Evolutionary conservation across 2,797 vertebrate species (phyloP).

Genomic region (Hemitrygon akajei): DNA sequence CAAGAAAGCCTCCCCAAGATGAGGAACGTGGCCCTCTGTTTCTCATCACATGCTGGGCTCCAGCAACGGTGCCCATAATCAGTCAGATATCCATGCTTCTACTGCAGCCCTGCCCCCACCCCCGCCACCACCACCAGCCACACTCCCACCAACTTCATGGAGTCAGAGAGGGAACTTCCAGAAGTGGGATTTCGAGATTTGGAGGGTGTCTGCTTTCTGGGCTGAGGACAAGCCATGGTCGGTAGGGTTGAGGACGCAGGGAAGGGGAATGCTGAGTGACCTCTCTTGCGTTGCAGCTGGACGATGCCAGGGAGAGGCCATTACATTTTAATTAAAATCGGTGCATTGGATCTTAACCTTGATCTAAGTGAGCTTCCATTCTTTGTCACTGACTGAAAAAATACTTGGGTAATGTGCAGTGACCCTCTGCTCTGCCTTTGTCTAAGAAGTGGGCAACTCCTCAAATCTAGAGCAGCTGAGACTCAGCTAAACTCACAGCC

Average conservation of each 20-base stretch:
- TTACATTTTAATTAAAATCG: no score
- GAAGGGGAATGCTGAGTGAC: no score
- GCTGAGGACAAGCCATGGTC: background rate
- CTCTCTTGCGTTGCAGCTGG: background rate
- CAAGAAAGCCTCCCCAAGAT: no score
- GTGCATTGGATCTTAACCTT: no score
- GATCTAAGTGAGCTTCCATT: no score
- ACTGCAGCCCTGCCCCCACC: background rate
- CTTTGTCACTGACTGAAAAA: no score
- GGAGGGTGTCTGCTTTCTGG: background rate
- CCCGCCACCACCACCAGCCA: background rate
- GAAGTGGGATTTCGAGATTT: background rate
- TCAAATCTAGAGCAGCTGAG: background rate
- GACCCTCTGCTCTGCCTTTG: background rate
- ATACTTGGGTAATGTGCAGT: background rate
- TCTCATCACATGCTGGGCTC: no score
- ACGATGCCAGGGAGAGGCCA: background rate
- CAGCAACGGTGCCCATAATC: no score
- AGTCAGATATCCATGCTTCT: no score
- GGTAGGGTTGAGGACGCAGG: no score
- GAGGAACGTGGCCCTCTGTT: no score
- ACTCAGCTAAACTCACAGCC: background rate
- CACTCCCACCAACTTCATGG: background rate
- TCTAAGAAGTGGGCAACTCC: background rate
- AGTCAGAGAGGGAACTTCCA: background rate